phyloP scores from a whole-genome alignment of 2,113 vertebrate genomes.

The Malurus elegans region DNA sequence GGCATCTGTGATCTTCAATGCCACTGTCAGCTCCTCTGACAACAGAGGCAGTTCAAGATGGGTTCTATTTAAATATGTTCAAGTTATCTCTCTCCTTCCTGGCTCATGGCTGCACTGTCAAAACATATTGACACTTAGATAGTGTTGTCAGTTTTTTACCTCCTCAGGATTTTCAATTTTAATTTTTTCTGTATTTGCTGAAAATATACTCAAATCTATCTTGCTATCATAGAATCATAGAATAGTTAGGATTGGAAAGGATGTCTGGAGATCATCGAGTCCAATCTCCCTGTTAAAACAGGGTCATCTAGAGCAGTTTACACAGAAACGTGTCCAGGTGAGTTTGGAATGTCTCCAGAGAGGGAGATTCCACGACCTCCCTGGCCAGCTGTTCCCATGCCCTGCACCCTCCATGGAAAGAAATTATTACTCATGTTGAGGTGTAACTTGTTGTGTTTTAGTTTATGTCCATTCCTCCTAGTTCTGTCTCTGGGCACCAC shows the following conservation, averaged over 20 bases:
- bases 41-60: not conserved
- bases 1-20: not conserved
- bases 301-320: not conserved
- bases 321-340: fast-evolving
- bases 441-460: not conserved
- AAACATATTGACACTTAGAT: not conserved
- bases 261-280: not conserved
- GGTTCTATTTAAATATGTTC: not conserved
- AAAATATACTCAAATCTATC: not conserved
- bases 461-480: not conserved
- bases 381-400: not conserved
- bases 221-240: not conserved
- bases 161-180: not conserved
- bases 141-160: fast-evolving
- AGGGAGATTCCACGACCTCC: not conserved
- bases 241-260: not conserved
- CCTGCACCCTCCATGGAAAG: not conserved
- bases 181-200: not conserved
- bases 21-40: not conserved
- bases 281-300: not conserved
- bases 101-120: not conserved
- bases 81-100: not conserved
- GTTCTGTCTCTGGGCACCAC: not conserved
- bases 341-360: not conserved
- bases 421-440: not conserved